Evolutionary conservation across 2,797 vertebrate species (phyloP).

Genomic region (Novumbra hubbsi): DNA sequence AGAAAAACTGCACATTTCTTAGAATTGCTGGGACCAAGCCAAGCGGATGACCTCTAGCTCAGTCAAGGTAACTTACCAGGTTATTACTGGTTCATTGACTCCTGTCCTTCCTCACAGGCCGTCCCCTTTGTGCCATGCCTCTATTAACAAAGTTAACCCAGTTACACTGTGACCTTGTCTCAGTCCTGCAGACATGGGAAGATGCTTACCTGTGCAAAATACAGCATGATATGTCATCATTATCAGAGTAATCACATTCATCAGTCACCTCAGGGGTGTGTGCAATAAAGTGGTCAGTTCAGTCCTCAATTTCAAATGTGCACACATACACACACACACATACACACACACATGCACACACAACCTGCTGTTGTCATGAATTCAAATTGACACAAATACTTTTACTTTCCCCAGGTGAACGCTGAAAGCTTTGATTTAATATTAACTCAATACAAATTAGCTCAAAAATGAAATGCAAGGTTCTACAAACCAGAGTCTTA

Average conservation of each 20-base stretch:
- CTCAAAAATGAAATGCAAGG: background rate
- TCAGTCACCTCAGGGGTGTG: conserved; percentile 40
- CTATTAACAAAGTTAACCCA: conserved; percentile 75
- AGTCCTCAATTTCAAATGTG: conserved; percentile 26
- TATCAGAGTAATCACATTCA: conserved; percentile 78
- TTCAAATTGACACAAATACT: background rate
- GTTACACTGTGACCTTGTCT: conserved; percentile 58
- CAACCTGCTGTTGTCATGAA: background rate
- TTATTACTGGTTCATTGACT: conserved; percentile 70
- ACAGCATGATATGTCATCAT: conserved; percentile 74
- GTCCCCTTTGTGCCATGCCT: conserved; percentile 54
- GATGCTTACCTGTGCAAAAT: conserved; percentile 79
- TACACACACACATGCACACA: background rate
- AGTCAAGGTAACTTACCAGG: conserved; percentile 72
- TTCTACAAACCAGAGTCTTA: background rate
- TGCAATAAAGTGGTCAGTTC: conserved; percentile 29
- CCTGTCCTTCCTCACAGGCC: conserved; percentile 63
- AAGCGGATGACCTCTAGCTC: conserved; percentile 44
- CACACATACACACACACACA: background rate
- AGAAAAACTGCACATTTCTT: background rate
- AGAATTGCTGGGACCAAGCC: background rate
- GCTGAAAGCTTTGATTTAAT: background rate
- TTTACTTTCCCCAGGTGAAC: background rate
- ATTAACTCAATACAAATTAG: conserved; percentile 4
- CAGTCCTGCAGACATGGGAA: conserved; percentile 56